phyloP scores from a whole-genome alignment of 1,140 invertebrate genomes.

The Drosophila watanabei region DNA sequence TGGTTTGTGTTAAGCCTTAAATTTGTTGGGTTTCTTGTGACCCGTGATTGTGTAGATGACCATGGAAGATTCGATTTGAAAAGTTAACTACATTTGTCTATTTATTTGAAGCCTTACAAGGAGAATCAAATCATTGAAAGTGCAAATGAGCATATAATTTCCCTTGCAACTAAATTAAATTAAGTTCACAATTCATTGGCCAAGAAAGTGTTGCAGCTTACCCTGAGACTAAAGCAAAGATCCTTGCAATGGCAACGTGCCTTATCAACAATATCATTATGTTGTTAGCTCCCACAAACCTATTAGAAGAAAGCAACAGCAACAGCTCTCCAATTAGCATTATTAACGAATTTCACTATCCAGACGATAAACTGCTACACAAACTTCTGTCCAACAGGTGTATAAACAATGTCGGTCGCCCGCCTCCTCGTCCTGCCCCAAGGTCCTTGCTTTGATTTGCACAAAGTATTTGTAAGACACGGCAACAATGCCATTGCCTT shows the following conservation, averaged over 20 bases:
- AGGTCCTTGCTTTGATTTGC: slow-evolving; percentile 67
- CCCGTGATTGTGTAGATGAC: background rate
- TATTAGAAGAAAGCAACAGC: slow-evolving; percentile 21
- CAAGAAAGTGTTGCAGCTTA: background rate
- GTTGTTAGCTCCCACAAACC: slow-evolving; percentile 33
- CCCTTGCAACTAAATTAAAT: background rate
- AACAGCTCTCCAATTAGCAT: slow-evolving; percentile 61
- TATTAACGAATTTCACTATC: slow-evolving; percentile 53
- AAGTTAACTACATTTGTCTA: background rate
- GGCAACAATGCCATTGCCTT: slow-evolving; percentile 62
- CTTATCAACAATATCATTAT: slow-evolving; percentile 5
- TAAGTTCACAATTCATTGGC: background rate
- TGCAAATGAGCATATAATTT: background rate
- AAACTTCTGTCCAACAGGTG: slow-evolving; percentile 14
- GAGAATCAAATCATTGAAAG: background rate
- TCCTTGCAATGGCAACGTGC: background rate
- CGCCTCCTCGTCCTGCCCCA: slow-evolving; percentile 7
- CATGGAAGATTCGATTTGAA: background rate
- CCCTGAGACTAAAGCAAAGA: background rate
- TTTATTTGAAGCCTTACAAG: background rate
- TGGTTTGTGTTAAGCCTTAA: slow-evolving; percentile 6
- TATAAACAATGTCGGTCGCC: slow-evolving; percentile 33
- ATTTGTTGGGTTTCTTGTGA: slow-evolving; percentile 3
- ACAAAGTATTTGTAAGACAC: slow-evolving; percentile 75
- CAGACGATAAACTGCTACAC: slow-evolving; percentile 3